Base-by-base conservation (phyloP, 2,113 vertebrate species). In the Cephalopterus ornatus region DNA sequence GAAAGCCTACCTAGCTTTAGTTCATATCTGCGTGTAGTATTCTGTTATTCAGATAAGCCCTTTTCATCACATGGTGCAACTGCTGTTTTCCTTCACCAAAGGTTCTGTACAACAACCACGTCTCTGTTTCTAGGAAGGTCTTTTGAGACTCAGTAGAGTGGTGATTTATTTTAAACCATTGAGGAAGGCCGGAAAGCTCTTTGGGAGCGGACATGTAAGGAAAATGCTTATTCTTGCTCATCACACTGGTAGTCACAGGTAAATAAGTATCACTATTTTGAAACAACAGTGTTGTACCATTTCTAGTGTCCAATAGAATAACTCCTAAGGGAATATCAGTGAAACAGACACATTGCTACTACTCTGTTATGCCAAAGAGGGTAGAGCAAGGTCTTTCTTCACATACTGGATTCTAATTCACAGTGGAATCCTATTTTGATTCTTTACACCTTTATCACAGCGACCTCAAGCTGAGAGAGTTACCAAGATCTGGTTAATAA, bases 81-180 rank as follows among this genome's bases (percentile, higher is more conserved):
- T 78, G 7, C 32, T 83, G 15, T 68, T 92, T 76, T 79, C 7
- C 8, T 26, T 70, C 80, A 65, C 14, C 10, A 67, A 70, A 35
- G 7, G 2, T 3, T 58, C 42, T 75, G 9, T 77, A n/a, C 9
- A 30, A 1, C 4, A 59, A n/a, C n/a, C 12, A 39, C 3, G 27
- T 56, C 24, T 24, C 12, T 41, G 16, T 77, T 80, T 76, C 62
- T 76, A 56, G 39, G 78, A 63, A 67, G 23, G 13, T 67, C 37
- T 74, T 93, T n/a, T 62, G 28, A 65, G 24, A 62, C 17, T 22
- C 8, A 46, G 4, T 6, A 66, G 19, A 77, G 5, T 62, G 53
- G 6, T 66, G 3, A 7, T 44, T 74, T 73, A 22, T 65, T 80
- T 85, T 89, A 53, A 74, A 61, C 10, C 39, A 12, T 4, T 50